Evolutionary conservation across 1,140 invertebrate genomes (phyloP).

Genomic region (Zaprionus camerounensis): DNA sequence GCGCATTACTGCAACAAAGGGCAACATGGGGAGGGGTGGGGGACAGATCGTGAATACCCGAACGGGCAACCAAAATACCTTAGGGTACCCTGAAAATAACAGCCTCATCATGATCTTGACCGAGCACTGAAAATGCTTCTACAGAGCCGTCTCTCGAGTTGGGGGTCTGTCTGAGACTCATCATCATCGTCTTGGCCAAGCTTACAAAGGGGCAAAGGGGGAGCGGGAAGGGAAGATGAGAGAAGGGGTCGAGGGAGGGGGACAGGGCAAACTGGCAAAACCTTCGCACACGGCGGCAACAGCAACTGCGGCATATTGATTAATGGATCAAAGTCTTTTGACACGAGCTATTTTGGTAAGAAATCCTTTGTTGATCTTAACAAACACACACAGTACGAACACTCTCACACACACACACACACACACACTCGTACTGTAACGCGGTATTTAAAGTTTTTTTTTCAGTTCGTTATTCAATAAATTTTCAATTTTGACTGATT

Average conservation of each 20-base stretch:
- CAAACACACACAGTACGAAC: slow-evolving; percentile 60
- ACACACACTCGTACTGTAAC: not conserved
- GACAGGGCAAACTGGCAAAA: slow-evolving; percentile 53
- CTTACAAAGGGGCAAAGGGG: slow-evolving; percentile 32
- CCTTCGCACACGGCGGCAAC: slow-evolving; percentile 66
- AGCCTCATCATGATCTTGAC: slow-evolving; percentile 81
- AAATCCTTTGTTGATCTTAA: slow-evolving; percentile 84
- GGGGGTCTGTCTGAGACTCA: slow-evolving; percentile 37
- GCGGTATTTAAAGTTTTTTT: slow-evolving; percentile 35
- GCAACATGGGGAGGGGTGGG: slow-evolving; percentile 1
- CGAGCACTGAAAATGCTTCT: slow-evolving; percentile 48
- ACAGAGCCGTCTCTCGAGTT: slow-evolving; percentile 33
- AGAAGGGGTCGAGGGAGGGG: not conserved
- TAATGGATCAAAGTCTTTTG: slow-evolving; percentile 84
- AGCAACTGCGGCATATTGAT: slow-evolving; percentile 81
- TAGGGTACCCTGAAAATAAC: slow-evolving; percentile 63
- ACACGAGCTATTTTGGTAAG: slow-evolving; percentile 84
- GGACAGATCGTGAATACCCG: slow-evolving; percentile 15
- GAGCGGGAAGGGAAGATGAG: not conserved
- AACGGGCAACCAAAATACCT: slow-evolving; percentile 49
- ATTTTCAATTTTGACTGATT: slow-evolving; percentile 84
- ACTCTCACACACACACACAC: slow-evolving; percentile 22
- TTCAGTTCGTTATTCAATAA: slow-evolving; percentile 79
- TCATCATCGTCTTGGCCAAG: slow-evolving; percentile 50
- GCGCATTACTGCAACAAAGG: slow-evolving; percentile 75